Evolutionary conservation across 2,888 invertebrate genomes (phyloP), one percentile per base, ranked within the genome.

Genomic region (Tinea pellionella): DNA sequence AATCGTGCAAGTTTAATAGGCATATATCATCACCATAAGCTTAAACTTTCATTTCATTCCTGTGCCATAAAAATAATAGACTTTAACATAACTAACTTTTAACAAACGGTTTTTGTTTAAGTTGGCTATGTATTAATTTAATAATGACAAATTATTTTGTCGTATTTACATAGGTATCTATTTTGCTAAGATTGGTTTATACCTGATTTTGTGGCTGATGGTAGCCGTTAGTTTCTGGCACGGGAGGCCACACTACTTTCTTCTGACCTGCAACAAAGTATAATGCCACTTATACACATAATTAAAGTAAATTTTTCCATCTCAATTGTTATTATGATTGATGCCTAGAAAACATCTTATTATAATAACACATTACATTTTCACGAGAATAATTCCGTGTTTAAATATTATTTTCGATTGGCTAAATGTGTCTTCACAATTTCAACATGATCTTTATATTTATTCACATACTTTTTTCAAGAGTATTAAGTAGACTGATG

Each of bases 191-290:
- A 47, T 12, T n/a, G 13, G 1, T 47, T 16, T 47, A 15, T 32
- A 57, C 57, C 57, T 89, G 89, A 63, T 88, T 78, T 68, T 75
- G 86, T 16, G 63, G 66, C 70, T 90, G 88, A 66, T 90, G 89
- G 68, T 89, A 84, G 61, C 89, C 89, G 80, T 90, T 89, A 65
- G 91, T 90, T 77, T 92, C 90, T 65, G 91, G 92, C 75, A 92
- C 91, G 66, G 95, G 95, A 65, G 95, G 95, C 95, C 95, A 95
- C 80, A 94, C 93, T 72, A 95, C 94, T 85, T 94, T 91, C 88
- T 94, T 95, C 70, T 92, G 90, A 78, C 93, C 95, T 95, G 87
- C 12, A 89, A 89, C 77, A 77, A 80, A 66, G 19, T 11, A 18
- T 2, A 37, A 24, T 24, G 37, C 37, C 37, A 37, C n/a, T 12